A percentile compares a stretch with the other conserved stretches of the same genome.
Evolutionary conservation across 2,888 invertebrate genomes (phyloP).

Genomic region (Acleris sparsana): DNA sequence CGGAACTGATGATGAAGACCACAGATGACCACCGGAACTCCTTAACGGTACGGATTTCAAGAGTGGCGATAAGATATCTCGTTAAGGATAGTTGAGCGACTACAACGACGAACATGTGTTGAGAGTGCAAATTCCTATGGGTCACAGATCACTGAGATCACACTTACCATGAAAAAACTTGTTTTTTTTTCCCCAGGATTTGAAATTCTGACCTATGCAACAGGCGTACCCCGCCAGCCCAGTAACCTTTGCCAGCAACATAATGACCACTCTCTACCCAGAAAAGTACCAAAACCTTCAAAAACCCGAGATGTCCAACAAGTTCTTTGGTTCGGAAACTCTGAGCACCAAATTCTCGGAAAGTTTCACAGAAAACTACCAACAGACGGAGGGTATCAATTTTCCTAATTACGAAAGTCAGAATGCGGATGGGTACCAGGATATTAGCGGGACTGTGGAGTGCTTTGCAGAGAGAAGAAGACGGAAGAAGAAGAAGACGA

Average conservation of each 20-base stretch:
- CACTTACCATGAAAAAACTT: no score
- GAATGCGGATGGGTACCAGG: slow-evolving; percentile 68
- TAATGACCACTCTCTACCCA: slow-evolving; percentile 71
- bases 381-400: slow-evolving; percentile 66
- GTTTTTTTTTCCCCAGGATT: slow-evolving; percentile 63
- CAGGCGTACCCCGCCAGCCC: slow-evolving; percentile 71
- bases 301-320: slow-evolving; percentile 56
- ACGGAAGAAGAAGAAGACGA: slow-evolving; percentile 61
- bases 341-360: slow-evolving; percentile 67
- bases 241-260: slow-evolving; percentile 71
- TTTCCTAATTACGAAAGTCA: slow-evolving; percentile 66
- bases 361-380: slow-evolving; percentile 69
- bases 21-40: no score
- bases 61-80: no score
- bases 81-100: no score
- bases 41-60: no score
- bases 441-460: slow-evolving; percentile 66
- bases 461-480: slow-evolving; percentile 54
- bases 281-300: slow-evolving; percentile 72
- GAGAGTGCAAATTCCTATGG: no score
- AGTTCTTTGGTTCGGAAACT: slow-evolving; percentile 73
- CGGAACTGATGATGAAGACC: no score
- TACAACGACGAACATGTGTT: no score
- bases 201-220: slow-evolving; percentile 85
- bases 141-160: no score